Evolutionary conservation across 2,797 vertebrate genomes (phyloP).

Genomic region (Phoxinus dragarum): DNA sequence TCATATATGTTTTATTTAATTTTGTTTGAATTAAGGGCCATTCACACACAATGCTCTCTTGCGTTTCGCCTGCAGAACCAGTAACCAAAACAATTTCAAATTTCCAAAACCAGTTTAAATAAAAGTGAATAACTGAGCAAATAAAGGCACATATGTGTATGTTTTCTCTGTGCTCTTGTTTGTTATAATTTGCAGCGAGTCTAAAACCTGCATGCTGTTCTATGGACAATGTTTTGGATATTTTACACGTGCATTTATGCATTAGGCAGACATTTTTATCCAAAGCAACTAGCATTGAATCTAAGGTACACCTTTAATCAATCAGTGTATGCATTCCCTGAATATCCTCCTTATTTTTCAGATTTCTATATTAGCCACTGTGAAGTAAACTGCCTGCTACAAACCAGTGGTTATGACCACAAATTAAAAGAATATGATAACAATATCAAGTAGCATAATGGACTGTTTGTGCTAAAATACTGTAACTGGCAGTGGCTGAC

Average conservation of each 20-base stretch:
- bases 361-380: not conserved
- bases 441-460: not conserved
- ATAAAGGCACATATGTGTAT: not conserved
- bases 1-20: not conserved
- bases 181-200: not conserved
- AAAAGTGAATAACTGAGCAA: not conserved
- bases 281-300: not conserved
- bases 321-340: not conserved
- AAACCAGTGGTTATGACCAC: not conserved
- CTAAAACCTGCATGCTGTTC: not conserved
- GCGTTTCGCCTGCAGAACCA: not conserved
- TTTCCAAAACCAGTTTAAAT: not conserved
- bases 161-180: not conserved
- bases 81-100: not conserved
- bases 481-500: not conserved
- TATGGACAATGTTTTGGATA: not conserved
- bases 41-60: not conserved
- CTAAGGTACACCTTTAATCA: not conserved
- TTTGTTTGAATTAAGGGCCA: not conserved
- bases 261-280: not conserved
- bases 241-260: not conserved
- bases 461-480: not conserved
- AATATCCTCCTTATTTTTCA: not conserved
- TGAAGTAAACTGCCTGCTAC: not conserved
- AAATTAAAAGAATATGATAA: not conserved